phyloP scores from a whole-genome alignment of 1,140 invertebrate genomes.

The Pollicipes pollicipes region DNA sequence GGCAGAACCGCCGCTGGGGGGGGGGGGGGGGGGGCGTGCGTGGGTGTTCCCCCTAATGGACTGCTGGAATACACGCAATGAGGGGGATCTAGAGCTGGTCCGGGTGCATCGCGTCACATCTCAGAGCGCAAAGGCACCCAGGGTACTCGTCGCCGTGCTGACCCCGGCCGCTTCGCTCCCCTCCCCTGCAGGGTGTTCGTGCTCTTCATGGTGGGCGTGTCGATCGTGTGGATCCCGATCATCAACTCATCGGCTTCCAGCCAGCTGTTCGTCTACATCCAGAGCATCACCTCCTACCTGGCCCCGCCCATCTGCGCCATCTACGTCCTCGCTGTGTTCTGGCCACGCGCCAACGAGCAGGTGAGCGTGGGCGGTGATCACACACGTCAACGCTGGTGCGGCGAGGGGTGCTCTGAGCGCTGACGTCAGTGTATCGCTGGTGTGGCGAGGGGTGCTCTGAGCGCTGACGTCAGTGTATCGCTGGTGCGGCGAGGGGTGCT shows the following conservation, averaged over 20 bases:
- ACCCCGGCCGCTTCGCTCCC: conserved; percentile 5
- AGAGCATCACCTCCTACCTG: conserved; percentile 34
- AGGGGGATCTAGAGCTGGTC: too few species aligned
- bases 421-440: not conserved
- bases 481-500: too few species aligned
- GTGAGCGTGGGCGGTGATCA: conserved; percentile 17
- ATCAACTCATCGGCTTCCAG: conserved; percentile 22
- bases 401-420: not conserved
- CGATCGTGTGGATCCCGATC: conserved; percentile 38
- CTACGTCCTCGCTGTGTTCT: conserved; percentile 34
- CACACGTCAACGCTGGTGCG: too few species aligned
- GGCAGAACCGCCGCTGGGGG: too few species aligned
- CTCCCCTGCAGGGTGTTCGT: conserved; percentile 33
- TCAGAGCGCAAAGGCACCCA: not conserved
- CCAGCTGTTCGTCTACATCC: conserved; percentile 37
- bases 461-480: too few species aligned
- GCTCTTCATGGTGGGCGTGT: conserved; percentile 31
- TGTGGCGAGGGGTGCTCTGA: too few species aligned
- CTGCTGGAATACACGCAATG: too few species aligned
- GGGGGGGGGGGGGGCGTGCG: too few species aligned
- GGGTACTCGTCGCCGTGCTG: not conserved
- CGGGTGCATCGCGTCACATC: not conserved
- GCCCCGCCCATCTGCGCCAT: conserved; percentile 37
- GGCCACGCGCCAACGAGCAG: conserved; percentile 33
- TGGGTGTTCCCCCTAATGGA: too few species aligned